Evolutionary conservation across 2,797 vertebrate species (phyloP).

Genomic region (Masticophis lateralis): DNA sequence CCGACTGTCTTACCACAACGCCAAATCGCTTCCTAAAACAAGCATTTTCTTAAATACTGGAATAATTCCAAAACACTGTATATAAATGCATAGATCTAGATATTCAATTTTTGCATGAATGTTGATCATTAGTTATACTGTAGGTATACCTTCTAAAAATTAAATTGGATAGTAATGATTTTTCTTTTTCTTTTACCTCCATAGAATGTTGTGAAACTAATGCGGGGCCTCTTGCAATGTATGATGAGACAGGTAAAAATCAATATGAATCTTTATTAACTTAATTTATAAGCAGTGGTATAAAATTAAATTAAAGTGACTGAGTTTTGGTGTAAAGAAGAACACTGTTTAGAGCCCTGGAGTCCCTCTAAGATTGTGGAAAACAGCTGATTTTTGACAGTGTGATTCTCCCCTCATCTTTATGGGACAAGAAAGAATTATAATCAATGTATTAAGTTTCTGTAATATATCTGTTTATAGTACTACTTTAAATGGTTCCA

Average conservation of each 20-base stretch:
- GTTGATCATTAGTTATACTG: background rate
- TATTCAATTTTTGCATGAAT: background rate
- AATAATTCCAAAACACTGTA: background rate
- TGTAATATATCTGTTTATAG: background rate
- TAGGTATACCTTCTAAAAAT: background rate
- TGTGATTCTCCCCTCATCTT: background rate
- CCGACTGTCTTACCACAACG: too few relatives aligned
- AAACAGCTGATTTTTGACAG: background rate
- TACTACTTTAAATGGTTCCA: background rate
- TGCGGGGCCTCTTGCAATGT: conserved; percentile 94
- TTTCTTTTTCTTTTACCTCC: conserved; percentile 60
- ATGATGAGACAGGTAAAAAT: conserved; percentile 96
- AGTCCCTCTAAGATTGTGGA: background rate
- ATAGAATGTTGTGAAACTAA: conserved; percentile 97
- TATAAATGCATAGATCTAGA: background rate
- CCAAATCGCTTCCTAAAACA: background rate
- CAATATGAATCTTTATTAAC: background rate
- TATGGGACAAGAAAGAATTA: background rate
- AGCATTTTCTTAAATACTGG: background rate
- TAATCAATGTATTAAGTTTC: background rate
- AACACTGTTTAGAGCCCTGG: background rate
- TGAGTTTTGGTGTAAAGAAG: background rate
- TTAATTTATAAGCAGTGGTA: background rate
- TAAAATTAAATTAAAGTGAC: background rate
- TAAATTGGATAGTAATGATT: background rate